Evolutionary conservation across 2,113 vertebrate species (phyloP).

Genomic region (Rhineura floridana): DNA sequence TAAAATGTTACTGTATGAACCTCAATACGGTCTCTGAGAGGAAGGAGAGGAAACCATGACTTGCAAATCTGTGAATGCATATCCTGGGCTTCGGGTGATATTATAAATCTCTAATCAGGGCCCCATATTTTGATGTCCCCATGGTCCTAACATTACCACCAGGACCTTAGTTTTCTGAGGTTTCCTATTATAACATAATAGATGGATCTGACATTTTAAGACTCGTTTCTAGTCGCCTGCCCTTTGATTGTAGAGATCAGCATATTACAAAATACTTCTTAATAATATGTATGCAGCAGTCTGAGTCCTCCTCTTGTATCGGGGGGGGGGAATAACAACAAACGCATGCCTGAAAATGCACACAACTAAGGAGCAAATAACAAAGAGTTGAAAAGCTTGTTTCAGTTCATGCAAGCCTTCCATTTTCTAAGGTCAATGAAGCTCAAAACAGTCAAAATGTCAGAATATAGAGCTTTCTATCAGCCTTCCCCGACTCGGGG

Average conservation of each 20-base stretch:
- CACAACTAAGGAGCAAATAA: neutral
- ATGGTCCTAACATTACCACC: conserved; percentile 9
- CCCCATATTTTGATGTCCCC: conserved; percentile 14
- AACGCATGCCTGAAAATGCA: neutral
- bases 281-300: neutral
- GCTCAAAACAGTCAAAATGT: neutral
- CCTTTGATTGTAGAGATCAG: neutral
- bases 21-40: neutral
- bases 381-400: neutral
- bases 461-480: neutral
- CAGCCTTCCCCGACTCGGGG: no score
- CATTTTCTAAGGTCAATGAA: neutral
- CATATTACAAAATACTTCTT: conserved; percentile 6
- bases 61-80: neutral
- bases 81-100: conserved; percentile 15
- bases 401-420: neutral
- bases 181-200: conserved; percentile 9
- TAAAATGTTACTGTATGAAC: neutral
- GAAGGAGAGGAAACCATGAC: neutral
- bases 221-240: neutral
- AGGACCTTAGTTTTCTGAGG: conserved; percentile 19
- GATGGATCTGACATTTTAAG: conserved; percentile 30
- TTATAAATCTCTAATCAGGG: neutral
- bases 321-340: neutral
- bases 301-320: neutral